Evolutionary conservation across 2,797 vertebrate species (phyloP).

Genomic region (Lemur catta): DNA sequence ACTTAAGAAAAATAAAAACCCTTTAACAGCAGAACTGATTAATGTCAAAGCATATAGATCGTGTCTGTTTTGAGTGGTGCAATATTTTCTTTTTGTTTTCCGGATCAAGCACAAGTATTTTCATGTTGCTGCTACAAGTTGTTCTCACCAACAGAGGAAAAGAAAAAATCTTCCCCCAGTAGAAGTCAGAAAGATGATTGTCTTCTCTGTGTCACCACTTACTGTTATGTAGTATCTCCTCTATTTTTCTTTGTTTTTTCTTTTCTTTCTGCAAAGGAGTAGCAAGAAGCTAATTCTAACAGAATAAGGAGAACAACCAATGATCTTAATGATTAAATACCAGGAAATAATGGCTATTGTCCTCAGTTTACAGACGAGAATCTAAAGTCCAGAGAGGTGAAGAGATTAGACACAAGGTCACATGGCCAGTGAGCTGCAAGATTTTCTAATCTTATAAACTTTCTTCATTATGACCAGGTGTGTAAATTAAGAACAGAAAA

Average conservation of each 20-base stretch:
- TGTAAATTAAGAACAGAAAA: too few relatives aligned
- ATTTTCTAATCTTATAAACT: neutral
- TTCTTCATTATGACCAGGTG: too few relatives aligned
- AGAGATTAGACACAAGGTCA: neutral
- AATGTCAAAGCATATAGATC: conserved; percentile 10
- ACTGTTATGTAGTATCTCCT: neutral
- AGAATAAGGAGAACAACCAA: neutral
- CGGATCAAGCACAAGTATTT: neutral
- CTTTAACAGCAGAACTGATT: conserved; percentile 8
- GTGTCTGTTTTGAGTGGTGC: neutral
- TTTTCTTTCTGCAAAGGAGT: neutral
- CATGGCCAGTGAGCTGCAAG: neutral
- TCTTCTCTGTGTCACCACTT: neutral
- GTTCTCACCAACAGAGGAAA: conserved; percentile 15
- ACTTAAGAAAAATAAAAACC: conserved; percentile 28
- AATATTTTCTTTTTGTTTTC: conserved; percentile 38
- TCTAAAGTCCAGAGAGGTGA: neutral
- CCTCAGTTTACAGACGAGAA: neutral
- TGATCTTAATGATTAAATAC: conserved; percentile 40
- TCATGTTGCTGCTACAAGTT: neutral
- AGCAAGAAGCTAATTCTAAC: neutral
- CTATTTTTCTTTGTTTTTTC: neutral
- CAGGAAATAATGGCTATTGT: neutral
- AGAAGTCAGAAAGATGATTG: neutral
- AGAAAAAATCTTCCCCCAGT: neutral